A percentile compares a stretch with the other conserved stretches of the same genome.
These are phyloP conservation scores for Ladona fulva DNA, from an alignment of 1,140 invertebrate species.

Conservation along the genomic window DNA sequence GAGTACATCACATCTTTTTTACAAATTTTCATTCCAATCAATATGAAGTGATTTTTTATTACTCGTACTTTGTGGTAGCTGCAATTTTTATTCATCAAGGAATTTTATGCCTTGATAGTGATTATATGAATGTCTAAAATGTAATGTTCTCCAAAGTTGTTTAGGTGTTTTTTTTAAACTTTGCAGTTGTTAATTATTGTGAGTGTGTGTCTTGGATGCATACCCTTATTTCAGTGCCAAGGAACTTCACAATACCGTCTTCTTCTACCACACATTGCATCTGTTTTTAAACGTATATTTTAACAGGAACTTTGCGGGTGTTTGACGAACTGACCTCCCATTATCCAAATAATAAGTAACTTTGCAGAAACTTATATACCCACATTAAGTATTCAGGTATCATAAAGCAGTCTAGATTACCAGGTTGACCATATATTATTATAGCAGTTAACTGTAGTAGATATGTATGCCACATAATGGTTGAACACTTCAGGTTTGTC, in stretches of 20 bases:
- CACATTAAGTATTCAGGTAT: conserved; percentile 10
- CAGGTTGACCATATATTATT: conserved; percentile 10
- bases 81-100: conserved; percentile 4
- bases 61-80: conserved; percentile 8
- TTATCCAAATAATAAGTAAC: conserved; percentile 11
- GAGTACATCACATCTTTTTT: conserved; percentile 6
- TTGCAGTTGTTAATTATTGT: conserved; percentile 10
- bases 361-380: conserved; percentile 6
- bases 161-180: conserved; percentile 10
- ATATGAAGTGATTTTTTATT: conserved; percentile 11
- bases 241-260: conserved; percentile 8
- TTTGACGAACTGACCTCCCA: conserved; percentile 7
- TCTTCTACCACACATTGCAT: conserved; percentile 1
- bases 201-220: conserved; percentile 3
- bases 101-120: conserved; percentile 10
- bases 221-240: conserved; percentile 9
- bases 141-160: conserved; percentile 9
- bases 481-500: conserved; percentile 9
- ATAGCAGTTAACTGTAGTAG: conserved; percentile 9
- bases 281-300: conserved; percentile 2
- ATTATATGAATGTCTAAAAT: conserved; percentile 11
- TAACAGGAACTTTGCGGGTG: conserved; percentile 7
- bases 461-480: conserved; percentile 9
- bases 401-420: conserved; percentile 9
- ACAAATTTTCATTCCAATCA: conserved; percentile 7